Base-by-base conservation (phyloP, 2,797 vertebrate genomes). In the Notolepis coatsorum region DNA sequence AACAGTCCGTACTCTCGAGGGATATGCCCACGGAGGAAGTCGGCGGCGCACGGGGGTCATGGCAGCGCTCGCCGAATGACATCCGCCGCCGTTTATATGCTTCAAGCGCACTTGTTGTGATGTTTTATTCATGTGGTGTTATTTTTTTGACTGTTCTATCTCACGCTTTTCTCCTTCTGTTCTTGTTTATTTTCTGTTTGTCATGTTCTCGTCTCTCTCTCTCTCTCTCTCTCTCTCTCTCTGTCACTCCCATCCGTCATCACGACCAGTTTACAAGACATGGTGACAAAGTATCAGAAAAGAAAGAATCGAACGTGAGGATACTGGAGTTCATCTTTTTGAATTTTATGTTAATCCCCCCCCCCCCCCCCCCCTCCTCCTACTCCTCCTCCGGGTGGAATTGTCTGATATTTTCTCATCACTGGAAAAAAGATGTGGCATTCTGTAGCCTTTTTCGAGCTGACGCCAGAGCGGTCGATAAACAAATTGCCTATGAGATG, bases 231-330 rank as follows among this genome's bases (percentile, higher is more conserved):
- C 47, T 18, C 67, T 13, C 55, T 27, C 72, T 46, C 31, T 65
- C 17, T 61, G 42, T 78, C 62, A 69, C 51, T 73, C 63, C 62
- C 65, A 64, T 51, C 54, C 23, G 61, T 79, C 75, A 49, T 65
- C 75, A 61, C 82, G 82, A 92, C 91, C 91, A 98, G 97, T 95
- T 93, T 98, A 86, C 97, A 98, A 93, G 96, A 97, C 88, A 96
- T 97, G 96, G 96, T 98, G 95, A 93, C 94, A 93, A 98, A 98
- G 87, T 98, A 96, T 95, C 96, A 98, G 92, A 98, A 96, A 95
- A 93, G 94, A 93, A 96, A 94, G 92, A 98, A 92, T 93, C 93
- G 94, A 95, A 95, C 85, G 97, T 98, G 94, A 98, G 96, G 84
- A 82, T n/a, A 50, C 91, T 73, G 18, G 17, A 68, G 45, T 43